Conservation (phyloP, 1,140 invertebrate species). For the Diachasmimorpha longicaudata region DNA sequence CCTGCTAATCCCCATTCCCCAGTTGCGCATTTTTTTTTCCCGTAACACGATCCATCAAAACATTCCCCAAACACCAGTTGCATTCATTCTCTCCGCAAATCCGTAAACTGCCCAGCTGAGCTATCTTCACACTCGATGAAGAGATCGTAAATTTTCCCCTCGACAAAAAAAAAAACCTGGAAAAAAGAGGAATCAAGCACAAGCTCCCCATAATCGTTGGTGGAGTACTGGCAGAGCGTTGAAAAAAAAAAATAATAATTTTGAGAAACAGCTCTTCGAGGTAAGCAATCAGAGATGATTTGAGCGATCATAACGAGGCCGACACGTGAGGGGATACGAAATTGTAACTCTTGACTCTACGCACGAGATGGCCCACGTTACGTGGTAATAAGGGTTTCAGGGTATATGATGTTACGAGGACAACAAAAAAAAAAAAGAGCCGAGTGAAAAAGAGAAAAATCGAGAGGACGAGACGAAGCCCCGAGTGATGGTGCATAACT, state of each 20-base stretch:
- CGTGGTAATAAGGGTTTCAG: constrained; percentile 8
- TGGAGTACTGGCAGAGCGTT: background rate
- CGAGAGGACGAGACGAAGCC: background rate
- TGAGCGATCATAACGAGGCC: constrained; percentile 7
- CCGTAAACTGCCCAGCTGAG: constrained; percentile 5
- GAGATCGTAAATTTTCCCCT: background rate
- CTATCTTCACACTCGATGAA: constrained; percentile 5
- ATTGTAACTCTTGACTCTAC: constrained; percentile 1
- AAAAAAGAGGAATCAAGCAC: background rate
- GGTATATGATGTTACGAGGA: background rate
- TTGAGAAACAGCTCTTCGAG: background rate
- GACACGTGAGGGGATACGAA: constrained; percentile 4
- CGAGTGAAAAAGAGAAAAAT: background rate
- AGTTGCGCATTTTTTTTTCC: background rate
- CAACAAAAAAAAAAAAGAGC: background rate
- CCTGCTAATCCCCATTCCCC: background rate
- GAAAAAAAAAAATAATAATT: constrained; percentile 4
- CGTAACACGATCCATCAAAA: background rate
- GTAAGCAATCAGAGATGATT: constrained; percentile 9
- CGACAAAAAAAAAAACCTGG: background rate
- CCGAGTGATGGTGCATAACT: constrained; percentile 1
- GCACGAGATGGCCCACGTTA: constrained; percentile 4
- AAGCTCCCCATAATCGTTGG: background rate
- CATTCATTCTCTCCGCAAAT: background rate
- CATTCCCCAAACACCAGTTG: constrained; percentile 2